Percentiles rank a stretch among this genome's conserved stretches.
Evolutionary conservation across 1,140 invertebrate species (phyloP).

Genomic region (Chironomus tepperi): DNA sequence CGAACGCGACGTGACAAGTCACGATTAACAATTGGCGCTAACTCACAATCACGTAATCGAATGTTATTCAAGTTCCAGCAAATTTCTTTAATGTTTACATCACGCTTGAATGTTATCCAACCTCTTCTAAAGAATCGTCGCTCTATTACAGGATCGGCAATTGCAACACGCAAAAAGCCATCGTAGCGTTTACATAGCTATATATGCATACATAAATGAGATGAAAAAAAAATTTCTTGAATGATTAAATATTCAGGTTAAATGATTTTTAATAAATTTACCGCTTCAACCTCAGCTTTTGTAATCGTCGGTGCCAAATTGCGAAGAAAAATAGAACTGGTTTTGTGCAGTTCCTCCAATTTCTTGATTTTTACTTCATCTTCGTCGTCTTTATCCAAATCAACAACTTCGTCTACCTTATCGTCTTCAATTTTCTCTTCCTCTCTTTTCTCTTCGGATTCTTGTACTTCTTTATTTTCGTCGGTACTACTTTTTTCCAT

Average conservation of each 20-base stretch:
- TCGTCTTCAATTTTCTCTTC: constrained; percentile 29
- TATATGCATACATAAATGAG: constrained; percentile 44
- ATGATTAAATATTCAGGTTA: neutral
- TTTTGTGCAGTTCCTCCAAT: constrained; percentile 74
- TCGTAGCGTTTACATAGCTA: constrained; percentile 81
- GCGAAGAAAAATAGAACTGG: constrained; percentile 91
- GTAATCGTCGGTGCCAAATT: constrained; percentile 94
- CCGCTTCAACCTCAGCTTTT: constrained; percentile 93
- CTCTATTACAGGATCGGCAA: constrained; percentile 94
- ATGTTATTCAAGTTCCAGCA: constrained; percentile 99
- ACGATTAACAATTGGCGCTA: constrained; percentile 91
- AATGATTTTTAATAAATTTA: constrained; percentile 39
- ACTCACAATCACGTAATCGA: constrained; percentile 67
- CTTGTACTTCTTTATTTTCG: no score
- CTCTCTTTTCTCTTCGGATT: constrained; percentile 29
- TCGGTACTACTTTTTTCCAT: no score
- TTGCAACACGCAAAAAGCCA: constrained; percentile 91
- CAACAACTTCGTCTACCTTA: constrained; percentile 32
- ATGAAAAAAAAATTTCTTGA: constrained; percentile 18
- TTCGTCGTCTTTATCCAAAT: constrained; percentile 39
- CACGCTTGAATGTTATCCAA: constrained; percentile 95
- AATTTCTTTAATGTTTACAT: constrained; percentile 98
- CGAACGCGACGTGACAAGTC: constrained; percentile 88
- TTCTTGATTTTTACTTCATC: constrained; percentile 49
- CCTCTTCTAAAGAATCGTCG: constrained; percentile 90